phyloP scores from a whole-genome alignment of 2,113 vertebrate genomes.

The Amphiprion ocellaris region DNA sequence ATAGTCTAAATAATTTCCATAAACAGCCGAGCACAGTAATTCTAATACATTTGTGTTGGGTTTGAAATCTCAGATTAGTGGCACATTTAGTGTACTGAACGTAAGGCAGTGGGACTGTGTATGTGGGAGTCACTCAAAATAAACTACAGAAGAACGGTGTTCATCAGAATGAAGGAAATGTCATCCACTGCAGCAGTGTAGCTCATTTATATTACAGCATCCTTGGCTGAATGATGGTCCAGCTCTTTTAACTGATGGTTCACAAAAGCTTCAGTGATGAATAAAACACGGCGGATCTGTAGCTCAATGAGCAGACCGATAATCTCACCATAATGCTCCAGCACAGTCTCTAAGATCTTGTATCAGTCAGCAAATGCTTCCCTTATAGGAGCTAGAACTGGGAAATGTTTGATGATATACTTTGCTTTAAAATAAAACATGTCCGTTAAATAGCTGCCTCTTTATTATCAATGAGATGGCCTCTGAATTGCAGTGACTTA shows the following conservation, averaged over 20 bases:
- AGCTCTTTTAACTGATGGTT: slow-evolving; percentile 13
- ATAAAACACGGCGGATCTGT: slow-evolving; percentile 13
- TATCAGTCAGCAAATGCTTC: slow-evolving; percentile 2
- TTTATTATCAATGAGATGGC: neutral
- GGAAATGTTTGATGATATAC: neutral
- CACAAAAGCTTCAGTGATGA: slow-evolving; percentile 18
- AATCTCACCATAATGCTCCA: slow-evolving; percentile 6
- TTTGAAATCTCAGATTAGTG: neutral
- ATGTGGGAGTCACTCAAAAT: neutral
- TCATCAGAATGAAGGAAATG: slow-evolving; percentile 22
- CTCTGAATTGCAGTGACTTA: neutral
- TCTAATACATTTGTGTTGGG: neutral
- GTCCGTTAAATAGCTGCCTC: neutral
- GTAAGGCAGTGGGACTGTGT: neutral
- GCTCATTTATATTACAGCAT: slow-evolving; percentile 10
- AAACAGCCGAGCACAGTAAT: too few species aligned
- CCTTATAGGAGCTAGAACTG: neutral
- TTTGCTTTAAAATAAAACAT: neutral
- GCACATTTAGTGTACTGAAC: neutral
- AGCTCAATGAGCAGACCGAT: slow-evolving; percentile 7
- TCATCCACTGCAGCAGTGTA: slow-evolving; percentile 8
- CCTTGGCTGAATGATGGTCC: slow-evolving; percentile 1
- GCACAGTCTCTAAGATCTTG: slow-evolving; percentile 1
- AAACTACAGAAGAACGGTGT: neutral
- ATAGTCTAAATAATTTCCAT: neutral